These are phyloP conservation scores for Aporophyla nigra DNA, from an alignment of 2,888 invertebrate genomes.

Conservation along the genomic window DNA sequence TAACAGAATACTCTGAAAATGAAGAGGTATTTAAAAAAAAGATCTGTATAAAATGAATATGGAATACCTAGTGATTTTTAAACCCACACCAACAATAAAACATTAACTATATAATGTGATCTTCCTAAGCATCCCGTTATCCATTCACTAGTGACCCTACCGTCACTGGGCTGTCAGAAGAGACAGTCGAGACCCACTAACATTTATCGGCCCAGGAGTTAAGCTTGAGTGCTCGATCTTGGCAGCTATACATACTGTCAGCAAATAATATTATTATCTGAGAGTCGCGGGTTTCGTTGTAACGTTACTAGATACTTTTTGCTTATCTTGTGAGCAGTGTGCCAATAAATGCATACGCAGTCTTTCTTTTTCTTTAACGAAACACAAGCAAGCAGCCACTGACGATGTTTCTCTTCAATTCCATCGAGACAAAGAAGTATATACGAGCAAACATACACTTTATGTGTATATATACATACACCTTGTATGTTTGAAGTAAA, in stretches of 20 bases:
- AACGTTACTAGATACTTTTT: neutral
- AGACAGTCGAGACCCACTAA: neutral
- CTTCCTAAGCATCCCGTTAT: neutral
- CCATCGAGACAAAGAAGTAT: conserved; percentile 30
- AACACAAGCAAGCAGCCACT: conserved; percentile 12
- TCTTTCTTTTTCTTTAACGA: conserved; percentile 19
- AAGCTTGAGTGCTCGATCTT: neutral
- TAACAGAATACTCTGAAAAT: neutral
- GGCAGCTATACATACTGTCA: neutral
- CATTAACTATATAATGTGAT: neutral
- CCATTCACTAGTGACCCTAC: too few relatives aligned
- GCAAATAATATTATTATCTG: neutral
- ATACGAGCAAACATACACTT: conserved; percentile 11
- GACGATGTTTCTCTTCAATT: conserved; percentile 57
- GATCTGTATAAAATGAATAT: neutral
- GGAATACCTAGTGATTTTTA: neutral
- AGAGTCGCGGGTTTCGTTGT: neutral
- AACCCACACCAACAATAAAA: neutral
- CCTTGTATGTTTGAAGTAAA: conserved; percentile 34
- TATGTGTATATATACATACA: conserved; percentile 6
- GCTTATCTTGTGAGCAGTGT: neutral
- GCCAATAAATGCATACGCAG: conserved; percentile 18
- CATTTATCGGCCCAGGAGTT: neutral
- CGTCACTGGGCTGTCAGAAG: too few relatives aligned
- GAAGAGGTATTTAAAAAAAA: too few relatives aligned